Evolutionary conservation across 2,888 invertebrate species (phyloP).

Genomic region (Lycocerus yunnanus): DNA sequence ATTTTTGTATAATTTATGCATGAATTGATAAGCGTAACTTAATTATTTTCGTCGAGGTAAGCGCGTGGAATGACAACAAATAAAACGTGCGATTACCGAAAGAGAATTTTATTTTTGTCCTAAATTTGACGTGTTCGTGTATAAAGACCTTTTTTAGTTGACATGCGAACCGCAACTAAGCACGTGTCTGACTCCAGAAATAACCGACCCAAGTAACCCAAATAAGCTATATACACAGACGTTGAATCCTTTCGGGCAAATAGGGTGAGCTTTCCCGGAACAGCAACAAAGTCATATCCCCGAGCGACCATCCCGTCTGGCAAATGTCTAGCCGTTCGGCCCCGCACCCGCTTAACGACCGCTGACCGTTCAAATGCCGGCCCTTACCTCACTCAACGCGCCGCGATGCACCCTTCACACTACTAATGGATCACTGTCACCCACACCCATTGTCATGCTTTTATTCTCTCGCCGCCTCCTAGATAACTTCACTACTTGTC

Average conservation of each 20-base stretch:
- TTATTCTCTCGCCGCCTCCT: slow-evolving; percentile 33
- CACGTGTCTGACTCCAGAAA: slow-evolving; percentile 33
- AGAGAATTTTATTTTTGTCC: neutral
- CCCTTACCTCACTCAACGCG: slow-evolving; percentile 39
- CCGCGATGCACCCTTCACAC: slow-evolving; percentile 36
- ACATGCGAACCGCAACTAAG: slow-evolving; percentile 15
- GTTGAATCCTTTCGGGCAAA: slow-evolving; percentile 49
- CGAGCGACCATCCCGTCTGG: slow-evolving; percentile 49
- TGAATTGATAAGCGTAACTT: neutral
- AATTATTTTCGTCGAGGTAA: neutral
- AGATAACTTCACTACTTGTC: slow-evolving; percentile 29
- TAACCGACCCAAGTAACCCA: slow-evolving; percentile 37
- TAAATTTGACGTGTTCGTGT: slow-evolving; percentile 1
- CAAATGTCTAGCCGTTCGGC: slow-evolving; percentile 47
- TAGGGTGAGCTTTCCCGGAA: slow-evolving; percentile 47
- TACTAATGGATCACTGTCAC: slow-evolving; percentile 44
- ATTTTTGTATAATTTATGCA: neutral
- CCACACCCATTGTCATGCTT: slow-evolving; percentile 35
- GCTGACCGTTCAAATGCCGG: slow-evolving; percentile 41
- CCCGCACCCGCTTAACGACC: slow-evolving; percentile 42
- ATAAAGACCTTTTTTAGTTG: slow-evolving; percentile 11
- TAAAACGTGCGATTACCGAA: neutral
- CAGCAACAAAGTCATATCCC: slow-evolving; percentile 49
- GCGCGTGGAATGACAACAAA: neutral
- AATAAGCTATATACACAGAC: slow-evolving; percentile 35